Percentiles rank a stretch among this genome's conserved stretches.
Evolutionary conservation across 2,888 invertebrate genomes (phyloP).

Genomic region (Athetis lepigone): DNA sequence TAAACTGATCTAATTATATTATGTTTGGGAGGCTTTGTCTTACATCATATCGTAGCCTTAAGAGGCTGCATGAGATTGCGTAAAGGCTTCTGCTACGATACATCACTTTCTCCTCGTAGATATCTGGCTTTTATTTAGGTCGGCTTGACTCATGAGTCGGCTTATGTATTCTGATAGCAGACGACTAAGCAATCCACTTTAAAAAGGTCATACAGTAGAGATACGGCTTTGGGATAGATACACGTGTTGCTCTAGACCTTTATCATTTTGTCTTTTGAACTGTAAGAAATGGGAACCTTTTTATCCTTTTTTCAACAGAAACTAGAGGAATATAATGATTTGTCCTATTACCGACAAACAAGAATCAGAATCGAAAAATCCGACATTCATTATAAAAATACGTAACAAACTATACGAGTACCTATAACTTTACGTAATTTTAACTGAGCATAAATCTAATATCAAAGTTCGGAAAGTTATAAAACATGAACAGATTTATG

Average conservation of each 20-base stretch:
- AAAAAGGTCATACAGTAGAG: conserved; percentile 78
- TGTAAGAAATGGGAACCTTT: conserved; percentile 8
- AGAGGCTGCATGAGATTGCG: conserved; percentile 74
- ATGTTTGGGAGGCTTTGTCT: conserved; percentile 67
- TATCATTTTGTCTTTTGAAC: conserved; percentile 24
- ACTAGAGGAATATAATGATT: background rate
- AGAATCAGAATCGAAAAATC: background rate
- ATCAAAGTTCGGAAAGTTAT: conserved; percentile 57
- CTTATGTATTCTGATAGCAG: conserved; percentile 82
- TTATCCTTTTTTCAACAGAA: conserved; percentile 8
- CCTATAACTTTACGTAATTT: conserved; percentile 30
- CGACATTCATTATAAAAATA: conserved; percentile 13
- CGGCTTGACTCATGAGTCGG: conserved; percentile 80
- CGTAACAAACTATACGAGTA: conserved; percentile 8
- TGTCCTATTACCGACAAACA: background rate
- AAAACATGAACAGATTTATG: conserved; percentile 56
- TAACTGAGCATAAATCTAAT: conserved; percentile 30
- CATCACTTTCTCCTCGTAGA: conserved; percentile 87
- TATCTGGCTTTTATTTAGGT: conserved; percentile 82
- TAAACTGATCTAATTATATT: conserved; percentile 72
- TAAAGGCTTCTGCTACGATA: conserved; percentile 79
- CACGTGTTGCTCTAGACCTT: conserved; percentile 37
- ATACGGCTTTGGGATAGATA: conserved; percentile 52
- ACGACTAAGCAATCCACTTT: conserved; percentile 74
- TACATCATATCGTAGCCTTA: conserved; percentile 69